A percentile compares a stretch with the other conserved stretches of the same genome.
Evolutionary conservation across 2,888 invertebrate genomes (phyloP).

Genomic region (Tuberolachnus salignus): DNA sequence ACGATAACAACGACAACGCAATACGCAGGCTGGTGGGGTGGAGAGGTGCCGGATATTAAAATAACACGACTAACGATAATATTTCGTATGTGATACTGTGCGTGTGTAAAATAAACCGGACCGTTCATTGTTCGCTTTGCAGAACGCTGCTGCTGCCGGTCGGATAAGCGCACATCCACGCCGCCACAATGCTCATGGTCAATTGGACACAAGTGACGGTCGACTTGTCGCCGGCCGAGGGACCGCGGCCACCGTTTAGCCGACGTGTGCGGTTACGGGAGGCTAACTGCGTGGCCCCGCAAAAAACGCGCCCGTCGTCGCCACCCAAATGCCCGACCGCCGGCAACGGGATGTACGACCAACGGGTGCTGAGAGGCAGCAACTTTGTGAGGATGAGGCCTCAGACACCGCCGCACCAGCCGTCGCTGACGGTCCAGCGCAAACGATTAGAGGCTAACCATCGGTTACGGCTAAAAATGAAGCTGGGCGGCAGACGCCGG

Average conservation of each 20-base stretch:
- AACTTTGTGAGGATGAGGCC: neutral
- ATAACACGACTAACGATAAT: too few species aligned
- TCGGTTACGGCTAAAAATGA: neutral
- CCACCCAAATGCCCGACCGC: neutral
- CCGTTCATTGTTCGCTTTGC: too few species aligned
- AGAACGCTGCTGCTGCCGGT: too few species aligned
- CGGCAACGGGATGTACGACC: neutral
- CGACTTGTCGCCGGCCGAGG: neutral
- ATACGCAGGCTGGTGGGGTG: too few species aligned
- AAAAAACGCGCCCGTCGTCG: too few species aligned
- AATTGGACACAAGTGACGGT: conserved; percentile 4
- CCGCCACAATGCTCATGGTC: neutral
- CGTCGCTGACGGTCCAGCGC: neutral
- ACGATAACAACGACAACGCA: too few species aligned
- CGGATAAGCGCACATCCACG: too few species aligned
- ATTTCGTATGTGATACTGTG: too few species aligned
- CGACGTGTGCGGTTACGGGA: neutral
- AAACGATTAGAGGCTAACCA: neutral
- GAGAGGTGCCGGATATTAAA: too few species aligned
- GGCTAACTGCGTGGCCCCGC: neutral
- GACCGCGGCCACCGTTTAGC: neutral
- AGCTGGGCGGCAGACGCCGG: neutral
- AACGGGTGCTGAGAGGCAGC: neutral
- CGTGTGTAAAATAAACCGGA: too few species aligned
- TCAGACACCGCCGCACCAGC: neutral